Base-by-base conservation (phyloP, 2,797 vertebrate genomes). In the Phrynocephalus guinanensis region DNA sequence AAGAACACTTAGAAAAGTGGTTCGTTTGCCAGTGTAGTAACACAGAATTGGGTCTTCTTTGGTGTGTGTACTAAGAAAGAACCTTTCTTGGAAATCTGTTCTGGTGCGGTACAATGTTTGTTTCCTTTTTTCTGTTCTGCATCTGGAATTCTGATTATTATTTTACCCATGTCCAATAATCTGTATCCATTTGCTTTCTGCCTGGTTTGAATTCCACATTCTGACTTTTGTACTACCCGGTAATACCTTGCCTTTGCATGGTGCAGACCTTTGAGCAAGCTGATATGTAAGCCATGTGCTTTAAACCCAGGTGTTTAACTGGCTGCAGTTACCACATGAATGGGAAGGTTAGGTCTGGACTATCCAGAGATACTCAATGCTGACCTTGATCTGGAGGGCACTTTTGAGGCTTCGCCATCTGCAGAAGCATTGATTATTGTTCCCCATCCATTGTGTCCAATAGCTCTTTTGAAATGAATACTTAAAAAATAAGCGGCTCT, bases 401-500 rank as follows among this genome's bases (percentile, higher is more conserved):
- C 0, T 0, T 60, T 44, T 92, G 56, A 82, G 84, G 67, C 88
- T 24, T 0, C n/a, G 89, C 6, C 85, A 85, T 76, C 15, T 56
- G 20, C 73, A 76, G 38, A 28, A 76, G 48, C 26, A 76, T 56
- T 76, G 33, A 30, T 52, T 52, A 2, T 11, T 85, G 30, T 68
- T 81, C 52, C 71, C 26, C 5, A 38, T 76, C 16, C 24, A 76
- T 76, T 72, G 38, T 66, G 33, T 50, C 79, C 70, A 4, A 18
- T 82, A 76, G 63, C 48, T 52, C n/a, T 86, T 89, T 93, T 90
- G 79, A 93, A 93, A 90, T 92, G 63, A 86, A 86, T 28, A 87
- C 86, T 94, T 93, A 63, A 75, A 94, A 44, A 92, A n/a, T 66
- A 88, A 89, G n/a, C 79, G 90, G 28, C 67, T 76, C 91, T 92